Conservation (phyloP, 2,113 vertebrate genomes). For the Sarotherodon lohbergeri region DNA sequence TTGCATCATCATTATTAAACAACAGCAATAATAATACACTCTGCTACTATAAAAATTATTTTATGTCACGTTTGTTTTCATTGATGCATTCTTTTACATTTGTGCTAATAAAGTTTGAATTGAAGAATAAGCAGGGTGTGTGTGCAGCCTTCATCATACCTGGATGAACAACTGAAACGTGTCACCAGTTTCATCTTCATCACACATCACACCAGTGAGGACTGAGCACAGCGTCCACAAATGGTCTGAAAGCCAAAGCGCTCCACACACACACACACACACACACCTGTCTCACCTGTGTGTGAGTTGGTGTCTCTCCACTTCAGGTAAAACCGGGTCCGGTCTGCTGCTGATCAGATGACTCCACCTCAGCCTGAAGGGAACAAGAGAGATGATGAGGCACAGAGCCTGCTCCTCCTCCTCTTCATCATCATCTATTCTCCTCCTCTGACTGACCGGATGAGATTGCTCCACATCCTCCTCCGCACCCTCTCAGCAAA, state of each 20-base stretch:
- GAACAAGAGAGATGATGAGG: not conserved
- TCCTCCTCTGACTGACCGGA: not conserved
- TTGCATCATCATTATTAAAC: not conserved
- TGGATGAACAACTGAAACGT: not conserved
- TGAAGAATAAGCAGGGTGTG: not conserved
- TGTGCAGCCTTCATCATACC: not conserved
- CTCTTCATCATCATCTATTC: not conserved
- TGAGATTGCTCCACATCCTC: not conserved
- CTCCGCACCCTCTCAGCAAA: not conserved
- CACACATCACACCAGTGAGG: not conserved
- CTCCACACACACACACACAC: not conserved
- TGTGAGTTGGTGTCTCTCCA: not conserved
- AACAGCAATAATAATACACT: not conserved
- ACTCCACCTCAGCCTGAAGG: not conserved
- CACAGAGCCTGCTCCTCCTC: not conserved
- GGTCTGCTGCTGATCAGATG: not conserved
- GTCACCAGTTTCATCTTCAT: not conserved
- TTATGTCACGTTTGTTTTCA: not conserved
- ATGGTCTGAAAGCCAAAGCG: not conserved
- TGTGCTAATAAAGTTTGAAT: not conserved
- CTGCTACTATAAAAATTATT: not conserved
- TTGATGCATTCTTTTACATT: not conserved
- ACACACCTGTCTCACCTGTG: not conserved
- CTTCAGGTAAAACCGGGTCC: not conserved
- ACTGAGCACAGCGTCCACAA: not conserved